Conservation (phyloP, 2,888 invertebrate species). For the Drosophila mettleri region DNA sequence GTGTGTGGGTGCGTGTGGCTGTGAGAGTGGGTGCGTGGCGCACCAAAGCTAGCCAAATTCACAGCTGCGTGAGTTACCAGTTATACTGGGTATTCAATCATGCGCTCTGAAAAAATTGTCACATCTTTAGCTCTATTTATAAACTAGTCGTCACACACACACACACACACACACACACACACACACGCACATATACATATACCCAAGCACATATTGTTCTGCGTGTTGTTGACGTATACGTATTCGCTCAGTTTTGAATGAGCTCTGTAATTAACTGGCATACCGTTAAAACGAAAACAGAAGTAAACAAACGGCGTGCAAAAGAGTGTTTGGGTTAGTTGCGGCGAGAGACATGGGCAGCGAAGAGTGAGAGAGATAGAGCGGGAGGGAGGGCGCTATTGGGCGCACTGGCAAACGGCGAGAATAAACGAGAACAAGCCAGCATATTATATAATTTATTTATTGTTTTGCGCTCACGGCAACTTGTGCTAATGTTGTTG, state of each 20-base stretch:
- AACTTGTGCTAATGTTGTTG: constrained; percentile 20
- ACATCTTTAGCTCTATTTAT: constrained; percentile 58
- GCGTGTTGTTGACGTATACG: constrained; percentile 42
- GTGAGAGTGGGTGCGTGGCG: constrained; percentile 6
- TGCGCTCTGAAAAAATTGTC: constrained; percentile 51
- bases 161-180: constrained; percentile 4
- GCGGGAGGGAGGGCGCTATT: not conserved
- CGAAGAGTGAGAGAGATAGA: not conserved
- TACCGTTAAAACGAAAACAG: constrained; percentile 27
- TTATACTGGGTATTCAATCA: constrained; percentile 53
- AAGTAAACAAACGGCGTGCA: constrained; percentile 35
- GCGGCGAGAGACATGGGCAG: not conserved
- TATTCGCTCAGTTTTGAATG: constrained; percentile 28
- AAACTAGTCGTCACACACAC: constrained; percentile 49
- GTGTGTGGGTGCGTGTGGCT: constrained; percentile 1
- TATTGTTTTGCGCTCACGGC: constrained; percentile 47
- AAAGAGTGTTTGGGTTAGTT: constrained; percentile 2
- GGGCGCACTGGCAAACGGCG: constrained; percentile 22
- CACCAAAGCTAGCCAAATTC: constrained; percentile 10
- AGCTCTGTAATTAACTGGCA: constrained; percentile 37
- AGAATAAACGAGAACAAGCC: constrained; percentile 34
- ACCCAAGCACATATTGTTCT: no score
- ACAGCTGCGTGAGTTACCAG: constrained; percentile 46
- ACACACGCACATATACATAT: not conserved
- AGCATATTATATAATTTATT: constrained; percentile 61